Evolutionary conservation across 2,888 invertebrate genomes (phyloP), one percentile per base, ranked within the genome.

Genomic region (Caradrina kadenii): DNA sequence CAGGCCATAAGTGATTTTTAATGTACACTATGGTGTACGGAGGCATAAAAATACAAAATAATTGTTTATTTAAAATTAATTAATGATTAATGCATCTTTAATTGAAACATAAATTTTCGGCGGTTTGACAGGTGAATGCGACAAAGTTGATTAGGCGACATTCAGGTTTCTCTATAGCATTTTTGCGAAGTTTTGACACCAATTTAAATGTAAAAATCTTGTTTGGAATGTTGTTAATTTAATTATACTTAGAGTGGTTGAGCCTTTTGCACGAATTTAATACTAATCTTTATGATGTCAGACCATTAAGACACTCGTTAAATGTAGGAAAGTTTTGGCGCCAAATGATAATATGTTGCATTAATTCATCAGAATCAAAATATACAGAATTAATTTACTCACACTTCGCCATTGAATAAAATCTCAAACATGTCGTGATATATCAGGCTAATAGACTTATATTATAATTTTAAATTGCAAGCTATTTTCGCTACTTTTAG

Each of bases 151-250:
- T 73, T 81, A 70, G 11, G 52, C 39, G 26, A 66, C 45, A 72
- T 67, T 78, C 82, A 60, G 78, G 85, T 86, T 84, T 77, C 31
- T 76, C 45, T 62, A 63, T 35, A 49, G 62, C 17, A 68, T 69
- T 60, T 81, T 66, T 68, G 54, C 48, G 54, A 62, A 67, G 55
- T 63, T 77, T 64, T 69, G 61, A 74, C 73, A 76, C 76, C 78
- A 80, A 85, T 86, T 81, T 80, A 80, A 80, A 79, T 82, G 81
- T 83, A 82, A 78, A 84, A 85, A 86, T 83, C 78, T 81, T 64
- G 83, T 65, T 56, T 76, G 79, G 86, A 88, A 88, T 89, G 84
- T 83, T 64, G 81, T 73, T 85, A 81, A 86, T 86, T 85, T 81
- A 82, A 84, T 84, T 73, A 82, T 78, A 66, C 63, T 73, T 72